phyloP scores from a whole-genome alignment of 2,888 invertebrate species.

The Toxonevra muliebris region DNA sequence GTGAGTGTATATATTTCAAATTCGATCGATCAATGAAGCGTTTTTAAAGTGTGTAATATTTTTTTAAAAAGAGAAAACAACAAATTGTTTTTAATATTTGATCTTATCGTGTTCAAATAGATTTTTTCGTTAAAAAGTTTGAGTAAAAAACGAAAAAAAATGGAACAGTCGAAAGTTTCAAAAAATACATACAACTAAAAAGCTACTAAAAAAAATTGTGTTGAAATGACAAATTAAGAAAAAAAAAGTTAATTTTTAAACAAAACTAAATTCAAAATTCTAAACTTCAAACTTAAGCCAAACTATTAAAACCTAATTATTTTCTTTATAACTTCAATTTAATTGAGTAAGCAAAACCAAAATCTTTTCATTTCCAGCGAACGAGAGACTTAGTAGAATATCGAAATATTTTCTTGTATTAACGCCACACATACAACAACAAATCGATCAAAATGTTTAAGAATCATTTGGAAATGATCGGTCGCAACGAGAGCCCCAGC shows the following conservation, averaged over 20 bases:
- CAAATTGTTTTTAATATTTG: constrained; percentile 56
- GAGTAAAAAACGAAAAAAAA: no score
- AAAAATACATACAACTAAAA: background rate
- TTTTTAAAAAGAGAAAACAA: no score
- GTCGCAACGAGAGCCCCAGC: constrained; percentile 89
- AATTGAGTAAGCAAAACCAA: background rate
- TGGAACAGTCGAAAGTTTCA: background rate
- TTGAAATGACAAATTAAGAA: background rate
- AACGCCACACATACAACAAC: constrained; percentile 39
- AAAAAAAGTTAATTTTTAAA: background rate
- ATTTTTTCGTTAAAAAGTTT: constrained; percentile 8
- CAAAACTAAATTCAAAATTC: background rate
- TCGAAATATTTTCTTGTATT: constrained; percentile 63
- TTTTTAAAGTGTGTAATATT: constrained; percentile 35
- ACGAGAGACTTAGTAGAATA: constrained; percentile 72
- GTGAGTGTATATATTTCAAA: background rate
- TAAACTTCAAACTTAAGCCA: no score
- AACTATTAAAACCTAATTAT: no score
- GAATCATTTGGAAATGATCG: constrained; percentile 92
- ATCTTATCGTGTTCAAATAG: constrained; percentile 42
- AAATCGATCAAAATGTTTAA: constrained; percentile 77
- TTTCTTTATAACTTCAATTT: constrained; percentile 21
- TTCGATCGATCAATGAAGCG: constrained; percentile 20
- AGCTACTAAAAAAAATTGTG: no score
- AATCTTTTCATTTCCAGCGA: constrained; percentile 68